These are phyloP conservation scores for Watsonalla cultraria DNA, from an alignment of 2,888 invertebrate species.

Conservation along the genomic window DNA sequence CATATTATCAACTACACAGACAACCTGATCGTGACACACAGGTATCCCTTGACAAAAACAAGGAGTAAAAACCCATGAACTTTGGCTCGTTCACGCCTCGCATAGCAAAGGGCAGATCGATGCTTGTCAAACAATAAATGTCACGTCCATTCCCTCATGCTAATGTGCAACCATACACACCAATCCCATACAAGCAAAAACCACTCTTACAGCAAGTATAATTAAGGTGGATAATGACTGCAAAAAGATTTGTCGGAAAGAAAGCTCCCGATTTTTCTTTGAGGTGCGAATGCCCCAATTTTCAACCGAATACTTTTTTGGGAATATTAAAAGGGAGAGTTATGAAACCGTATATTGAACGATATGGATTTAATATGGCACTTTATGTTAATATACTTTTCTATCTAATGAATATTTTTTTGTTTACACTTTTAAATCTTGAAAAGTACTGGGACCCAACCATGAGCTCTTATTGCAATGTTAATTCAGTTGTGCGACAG, in stretches of 20 bases:
- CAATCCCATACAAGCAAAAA: conserved; percentile 12
- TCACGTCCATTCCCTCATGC: conserved; percentile 76
- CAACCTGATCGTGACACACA: conserved; percentile 27
- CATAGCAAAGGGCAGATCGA: conserved; percentile 76
- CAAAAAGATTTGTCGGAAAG: conserved; percentile 17
- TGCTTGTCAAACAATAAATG: conserved; percentile 79
- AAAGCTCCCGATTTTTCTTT: conserved; percentile 60
- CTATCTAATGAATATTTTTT: background rate
- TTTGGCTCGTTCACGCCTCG: conserved; percentile 66
- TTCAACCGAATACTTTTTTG: conserved; percentile 45
- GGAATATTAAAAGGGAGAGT: conserved; percentile 46
- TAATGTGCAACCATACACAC: conserved; percentile 37
- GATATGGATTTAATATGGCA: background rate
- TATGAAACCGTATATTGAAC: background rate
- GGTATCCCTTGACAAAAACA: conserved; percentile 22
- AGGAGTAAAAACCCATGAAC: conserved; percentile 45
- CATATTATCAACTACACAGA: conserved; percentile 20
- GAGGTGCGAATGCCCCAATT: conserved; percentile 74
- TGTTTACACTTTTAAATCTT: too few species aligned
- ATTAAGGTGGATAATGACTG: conserved; percentile 24
- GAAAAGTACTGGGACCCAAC: too few species aligned
- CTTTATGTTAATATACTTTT: background rate
- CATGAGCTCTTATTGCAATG: too few species aligned
- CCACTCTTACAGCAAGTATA: conserved; percentile 14
- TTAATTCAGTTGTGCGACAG: too few species aligned